Base-by-base conservation (phyloP, 2,113 vertebrate species). In the Chelonoidis abingdonii region DNA sequence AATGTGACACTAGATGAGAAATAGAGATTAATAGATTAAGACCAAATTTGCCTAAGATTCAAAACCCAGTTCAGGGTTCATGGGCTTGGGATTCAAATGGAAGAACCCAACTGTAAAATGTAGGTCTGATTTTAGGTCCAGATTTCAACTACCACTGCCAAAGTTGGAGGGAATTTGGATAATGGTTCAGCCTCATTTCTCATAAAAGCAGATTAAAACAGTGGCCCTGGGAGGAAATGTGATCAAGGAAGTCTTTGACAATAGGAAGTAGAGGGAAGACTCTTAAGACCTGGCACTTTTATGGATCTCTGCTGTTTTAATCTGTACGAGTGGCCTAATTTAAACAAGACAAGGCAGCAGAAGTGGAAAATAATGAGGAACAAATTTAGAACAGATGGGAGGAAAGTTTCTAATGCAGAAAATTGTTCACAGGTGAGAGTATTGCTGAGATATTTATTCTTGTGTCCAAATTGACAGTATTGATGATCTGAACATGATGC, bases 291-390 rank as follows among this genome's bases (percentile, higher is more conserved):
- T 4, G 7, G 3, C 59, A 21, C 47, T 83, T 52, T 87, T 13
- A 56, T 93, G 75, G 59, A 92, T 89, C 44, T 19, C 1, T 93
- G 72, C 25, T 57, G 54, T 75, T 62, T 93, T 93, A 91, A 88
- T 95, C 41, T 93, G 24, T 89, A 95, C 88, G 91, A 85, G 92
- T 91, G 6, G 13, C 10, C 17, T 35, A 75, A 93, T 81, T 93
- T 95, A 91, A 93, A 95, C 35, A 85, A 0, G 17, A 86, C 80
- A 93, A 82, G 47, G 75, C 86, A 92, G n/a, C 35, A 86, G 47
- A 95, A 96, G 96, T 96, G 78, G 47, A 87, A 95, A 97, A 91
- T 87, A 95, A 97, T 56, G 86, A 87, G 88, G 84, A 95, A 84
- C 4, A 88, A 87, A 89, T 87, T 93, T 1, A 0, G 41, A 93